Evolutionary conservation across 2,113 vertebrate species (phyloP), one percentile per base, ranked within the genome.

Genomic region (Passer montanus): DNA sequence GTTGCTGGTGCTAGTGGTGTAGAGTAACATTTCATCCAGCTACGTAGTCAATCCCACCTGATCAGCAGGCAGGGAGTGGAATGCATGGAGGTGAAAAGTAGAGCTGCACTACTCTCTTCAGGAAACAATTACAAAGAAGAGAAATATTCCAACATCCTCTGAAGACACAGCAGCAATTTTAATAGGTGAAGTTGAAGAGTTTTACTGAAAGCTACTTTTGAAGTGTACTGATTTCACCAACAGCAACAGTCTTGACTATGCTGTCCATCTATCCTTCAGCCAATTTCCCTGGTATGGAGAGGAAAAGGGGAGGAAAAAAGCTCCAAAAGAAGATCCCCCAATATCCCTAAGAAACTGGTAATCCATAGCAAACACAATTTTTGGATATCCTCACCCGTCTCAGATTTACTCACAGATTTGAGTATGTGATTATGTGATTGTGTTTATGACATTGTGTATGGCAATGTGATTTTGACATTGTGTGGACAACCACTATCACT

Each of bases 1-100:
- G 70, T 12, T 85, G 89, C 75, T 96, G 97, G 67, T 92, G 93
- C 76, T 74, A 91, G 59, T 69, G 89, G 88, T 78, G 46, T 43
- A 75, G 27, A 82, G 79, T 37, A 73, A 47, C 58, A 58, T 83
- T 87, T 91, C 66, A 89, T 53, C 74, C 90, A 94, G 87, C 80
- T 93, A 63, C 9, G 28, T 3, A 72, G 66, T 67, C 86, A 63
- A 41, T 62, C 72, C 68, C 82, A 95, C 66, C 77, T 83, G 18
- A 78, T 90, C 56, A 92, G 80, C 56, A 90, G 49, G 70, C 73
- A 87, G 39, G 46, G 55, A 49, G n/a, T 27, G 75, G 39, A 72
- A 66, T 9, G 21, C 16, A 43, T 2, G 41, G 28, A 69, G 37
- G 31, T 37, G 43, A 87, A 77, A 77, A 90, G 46, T 44, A 79